Percentiles rank a stretch among this genome's conserved stretches.
Evolutionary conservation across 2,797 vertebrate species (phyloP).

Genomic region (Myotis planiceps): DNA sequence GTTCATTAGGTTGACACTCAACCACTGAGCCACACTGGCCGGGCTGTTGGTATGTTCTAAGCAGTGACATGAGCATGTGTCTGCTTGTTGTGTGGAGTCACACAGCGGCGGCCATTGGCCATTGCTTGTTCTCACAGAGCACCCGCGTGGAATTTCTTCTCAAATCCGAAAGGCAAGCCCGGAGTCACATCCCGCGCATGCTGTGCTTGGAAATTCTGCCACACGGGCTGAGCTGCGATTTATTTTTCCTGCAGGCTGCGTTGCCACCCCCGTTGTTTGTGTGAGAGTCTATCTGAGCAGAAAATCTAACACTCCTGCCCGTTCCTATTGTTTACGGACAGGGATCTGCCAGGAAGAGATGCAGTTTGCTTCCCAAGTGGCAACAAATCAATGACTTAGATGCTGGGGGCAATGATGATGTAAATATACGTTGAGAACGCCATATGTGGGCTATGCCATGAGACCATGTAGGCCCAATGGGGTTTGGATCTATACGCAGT

Average conservation of each 20-base stretch:
- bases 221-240: neutral
- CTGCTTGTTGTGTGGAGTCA: neutral
- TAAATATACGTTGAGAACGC: slow-evolving; percentile 25
- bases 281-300: neutral
- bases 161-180: slow-evolving; percentile 44
- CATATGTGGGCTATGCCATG: neutral
- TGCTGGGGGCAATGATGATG: slow-evolving; percentile 48
- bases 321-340: slow-evolving; percentile 2
- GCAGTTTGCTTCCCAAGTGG: neutral
- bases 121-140: slow-evolving; percentile 42
- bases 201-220: slow-evolving; percentile 48
- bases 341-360: neutral
- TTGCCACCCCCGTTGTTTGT: neutral
- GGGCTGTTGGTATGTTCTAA: neutral
- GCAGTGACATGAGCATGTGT: neutral
- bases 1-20: no score
- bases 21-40: no score
- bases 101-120: neutral
- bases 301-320: neutral
- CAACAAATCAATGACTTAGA: slow-evolving; percentile 43
- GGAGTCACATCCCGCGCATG: neutral
- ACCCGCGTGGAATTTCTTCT: slow-evolving; percentile 26
- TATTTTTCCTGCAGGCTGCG: slow-evolving; percentile 45
- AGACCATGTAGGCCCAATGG: neutral
- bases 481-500: neutral